Evolutionary conservation across 2,888 invertebrate genomes (phyloP).

Genomic region (Panorpa germanica): DNA sequence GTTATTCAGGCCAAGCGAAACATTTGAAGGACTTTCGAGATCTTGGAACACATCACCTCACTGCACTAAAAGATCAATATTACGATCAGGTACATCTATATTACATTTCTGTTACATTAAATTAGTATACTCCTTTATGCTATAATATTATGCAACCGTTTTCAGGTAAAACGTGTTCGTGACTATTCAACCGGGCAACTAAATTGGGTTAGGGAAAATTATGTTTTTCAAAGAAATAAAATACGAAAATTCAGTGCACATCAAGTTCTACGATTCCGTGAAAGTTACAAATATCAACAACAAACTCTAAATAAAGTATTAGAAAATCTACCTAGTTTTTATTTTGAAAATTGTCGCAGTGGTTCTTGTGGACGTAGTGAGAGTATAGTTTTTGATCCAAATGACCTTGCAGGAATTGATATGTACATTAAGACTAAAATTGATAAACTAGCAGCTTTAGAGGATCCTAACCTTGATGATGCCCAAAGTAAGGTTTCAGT

Average conservation of each 20-base stretch:
- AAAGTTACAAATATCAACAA: conserved; percentile 91
- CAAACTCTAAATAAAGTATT: conserved; percentile 85
- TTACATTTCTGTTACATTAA: conserved; percentile 2
- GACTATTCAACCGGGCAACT: conserved; percentile 84
- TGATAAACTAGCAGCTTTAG: conserved; percentile 34
- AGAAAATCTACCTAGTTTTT: conserved; percentile 77
- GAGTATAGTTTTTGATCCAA: conserved; percentile 47
- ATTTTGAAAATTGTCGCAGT: conserved; percentile 85
- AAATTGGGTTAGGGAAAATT: conserved; percentile 88
- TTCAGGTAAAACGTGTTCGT: conserved; percentile 72
- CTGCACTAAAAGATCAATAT: conserved; percentile 77
- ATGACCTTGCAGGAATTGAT: conserved; percentile 41
- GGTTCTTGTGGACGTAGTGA: conserved; percentile 62
- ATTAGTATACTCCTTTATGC: not conserved
- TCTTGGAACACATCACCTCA: conserved; percentile 76
- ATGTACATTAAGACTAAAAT: conserved; percentile 49
- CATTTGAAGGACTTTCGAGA: conserved; percentile 77
- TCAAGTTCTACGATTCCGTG: conserved; percentile 71
- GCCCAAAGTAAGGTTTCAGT: conserved; percentile 48
- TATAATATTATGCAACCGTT: conserved; percentile 15
- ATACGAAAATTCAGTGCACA: conserved; percentile 89
- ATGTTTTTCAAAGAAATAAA: conserved; percentile 86
- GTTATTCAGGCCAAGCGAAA: conserved; percentile 74
- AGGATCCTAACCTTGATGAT: conserved; percentile 24
- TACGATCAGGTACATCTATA: conserved; percentile 57